Conservation (phyloP, 2,888 invertebrate genomes). For the Phyllotreta striolata region DNA sequence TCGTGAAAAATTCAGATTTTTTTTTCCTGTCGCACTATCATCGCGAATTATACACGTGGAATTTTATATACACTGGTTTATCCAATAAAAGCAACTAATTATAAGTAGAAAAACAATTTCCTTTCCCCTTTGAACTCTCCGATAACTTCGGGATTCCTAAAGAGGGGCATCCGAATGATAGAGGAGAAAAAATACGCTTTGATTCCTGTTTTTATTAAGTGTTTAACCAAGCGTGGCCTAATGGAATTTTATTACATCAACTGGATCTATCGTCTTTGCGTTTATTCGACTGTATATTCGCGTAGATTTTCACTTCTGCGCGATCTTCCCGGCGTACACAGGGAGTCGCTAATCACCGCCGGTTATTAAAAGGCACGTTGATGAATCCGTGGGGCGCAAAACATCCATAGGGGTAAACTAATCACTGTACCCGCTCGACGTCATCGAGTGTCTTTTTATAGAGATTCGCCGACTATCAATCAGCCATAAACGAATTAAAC, state of each 20-base stretch:
- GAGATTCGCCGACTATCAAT: slow-evolving; percentile 32
- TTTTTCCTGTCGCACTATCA: not conserved
- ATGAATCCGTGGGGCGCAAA: slow-evolving; percentile 25
- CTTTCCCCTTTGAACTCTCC: slow-evolving; percentile 11
- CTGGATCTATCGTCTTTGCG: no score
- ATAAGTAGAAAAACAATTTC: slow-evolving; percentile 14
- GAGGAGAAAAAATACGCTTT: not conserved
- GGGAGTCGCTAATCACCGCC: slow-evolving; percentile 14
- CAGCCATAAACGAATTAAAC: slow-evolving; percentile 30
- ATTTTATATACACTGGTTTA: not conserved
- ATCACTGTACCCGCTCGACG: slow-evolving; percentile 21
- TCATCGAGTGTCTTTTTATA: slow-evolving; percentile 30
- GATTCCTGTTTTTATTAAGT: slow-evolving; percentile 31
- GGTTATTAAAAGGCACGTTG: slow-evolving; percentile 27
- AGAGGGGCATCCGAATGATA: slow-evolving; percentile 1
- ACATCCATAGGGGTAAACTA: slow-evolving; percentile 29
- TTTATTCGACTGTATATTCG: slow-evolving; percentile 33
- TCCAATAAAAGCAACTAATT: slow-evolving; percentile 13
- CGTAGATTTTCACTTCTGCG: no score
- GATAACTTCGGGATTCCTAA: slow-evolving; percentile 10
- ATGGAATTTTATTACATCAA: slow-evolving; percentile 33
- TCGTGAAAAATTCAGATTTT: slow-evolving; percentile 18
- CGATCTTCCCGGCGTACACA: slow-evolving; percentile 5
- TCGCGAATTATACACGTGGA: no score
- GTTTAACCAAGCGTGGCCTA: slow-evolving; percentile 31